These are phyloP conservation scores for Neuroterus valhalla DNA, from an alignment of 1,140 invertebrate species.

Conservation along the genomic window DNA sequence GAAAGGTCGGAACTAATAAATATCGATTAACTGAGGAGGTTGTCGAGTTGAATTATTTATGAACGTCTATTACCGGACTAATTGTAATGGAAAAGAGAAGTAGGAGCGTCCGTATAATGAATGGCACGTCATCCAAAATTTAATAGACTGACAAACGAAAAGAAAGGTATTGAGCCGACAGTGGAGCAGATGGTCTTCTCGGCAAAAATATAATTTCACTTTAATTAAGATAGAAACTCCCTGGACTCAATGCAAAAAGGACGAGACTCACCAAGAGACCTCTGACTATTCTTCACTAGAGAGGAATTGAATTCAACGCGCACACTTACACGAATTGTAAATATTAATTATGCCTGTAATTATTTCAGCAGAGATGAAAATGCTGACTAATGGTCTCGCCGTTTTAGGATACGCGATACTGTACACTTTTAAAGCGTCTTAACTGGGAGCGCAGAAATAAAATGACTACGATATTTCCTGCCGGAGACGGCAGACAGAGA, in stretches of 20 bases:
- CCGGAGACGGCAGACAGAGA: no score
- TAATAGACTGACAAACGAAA: conserved; percentile 8
- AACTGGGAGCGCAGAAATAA: background rate
- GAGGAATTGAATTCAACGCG: conserved; percentile 23
- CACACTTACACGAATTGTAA: conserved; percentile 25
- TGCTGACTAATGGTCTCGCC: conserved; percentile 30
- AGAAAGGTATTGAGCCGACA: conserved; percentile 48
- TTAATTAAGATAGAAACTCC: conserved; percentile 59
- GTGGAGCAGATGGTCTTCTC: conserved; percentile 49
- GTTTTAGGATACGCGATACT: conserved; percentile 31
- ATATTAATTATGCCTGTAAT: conserved; percentile 40
- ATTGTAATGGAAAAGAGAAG: conserved; percentile 45
- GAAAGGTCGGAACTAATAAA: no score
- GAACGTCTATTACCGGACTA: conserved; percentile 34
- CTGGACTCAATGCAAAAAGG: conserved; percentile 43
- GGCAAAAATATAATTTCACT: conserved; percentile 52
- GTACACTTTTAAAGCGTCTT: conserved; percentile 30
- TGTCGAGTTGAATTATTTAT: conserved; percentile 39
- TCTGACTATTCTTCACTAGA: conserved; percentile 38
- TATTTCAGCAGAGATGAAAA: conserved; percentile 33
- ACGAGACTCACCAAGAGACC: conserved; percentile 39
- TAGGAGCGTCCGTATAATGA: conserved; percentile 51
- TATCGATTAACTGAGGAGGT: no score
- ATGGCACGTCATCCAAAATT: conserved; percentile 39
- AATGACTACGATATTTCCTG: background rate